phyloP scores from a whole-genome alignment of 2,888 invertebrate genomes.

The Nymphalis urticae region DNA sequence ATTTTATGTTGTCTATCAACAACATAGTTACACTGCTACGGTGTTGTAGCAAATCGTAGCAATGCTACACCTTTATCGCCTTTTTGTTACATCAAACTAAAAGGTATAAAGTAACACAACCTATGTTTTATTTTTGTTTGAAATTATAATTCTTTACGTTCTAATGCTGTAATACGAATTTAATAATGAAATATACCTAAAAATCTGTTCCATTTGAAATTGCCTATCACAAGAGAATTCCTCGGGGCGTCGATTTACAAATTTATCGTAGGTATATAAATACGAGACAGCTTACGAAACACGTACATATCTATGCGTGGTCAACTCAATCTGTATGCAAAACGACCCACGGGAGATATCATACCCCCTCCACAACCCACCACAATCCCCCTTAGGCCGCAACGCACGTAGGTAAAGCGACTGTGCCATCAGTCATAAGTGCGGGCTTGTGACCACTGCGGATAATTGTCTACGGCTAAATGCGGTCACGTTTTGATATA shows the following conservation, averaged over 20 bases:
- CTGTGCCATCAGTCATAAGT: conserved; percentile 9
- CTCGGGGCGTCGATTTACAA: neutral
- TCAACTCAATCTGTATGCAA: conserved; percentile 44
- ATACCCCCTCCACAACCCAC: conserved; percentile 14
- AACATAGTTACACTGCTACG: neutral
- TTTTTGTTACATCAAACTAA: neutral
- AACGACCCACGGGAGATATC: conserved; percentile 36
- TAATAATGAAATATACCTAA: no score
- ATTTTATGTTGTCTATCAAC: no score
- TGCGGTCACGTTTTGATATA: neutral
- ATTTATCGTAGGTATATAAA: conserved; percentile 14
- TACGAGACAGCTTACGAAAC: conserved; percentile 25
- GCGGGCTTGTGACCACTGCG: neutral
- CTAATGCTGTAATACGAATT: no score
- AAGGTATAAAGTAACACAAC: neutral
- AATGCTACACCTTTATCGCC: neutral
- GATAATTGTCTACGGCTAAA: neutral
- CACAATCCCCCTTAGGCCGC: conserved; percentile 9
- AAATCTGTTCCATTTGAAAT: no score
- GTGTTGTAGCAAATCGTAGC: neutral
- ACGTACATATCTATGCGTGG: conserved; percentile 35
- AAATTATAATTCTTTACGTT: no score
- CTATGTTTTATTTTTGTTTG: no score
- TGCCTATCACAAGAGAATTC: neutral
- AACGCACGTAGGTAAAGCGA: conserved; percentile 13